These are phyloP conservation scores for Chaetorhynchus papuensis DNA, from an alignment of 2,113 vertebrate species.

Conservation along the genomic window DNA sequence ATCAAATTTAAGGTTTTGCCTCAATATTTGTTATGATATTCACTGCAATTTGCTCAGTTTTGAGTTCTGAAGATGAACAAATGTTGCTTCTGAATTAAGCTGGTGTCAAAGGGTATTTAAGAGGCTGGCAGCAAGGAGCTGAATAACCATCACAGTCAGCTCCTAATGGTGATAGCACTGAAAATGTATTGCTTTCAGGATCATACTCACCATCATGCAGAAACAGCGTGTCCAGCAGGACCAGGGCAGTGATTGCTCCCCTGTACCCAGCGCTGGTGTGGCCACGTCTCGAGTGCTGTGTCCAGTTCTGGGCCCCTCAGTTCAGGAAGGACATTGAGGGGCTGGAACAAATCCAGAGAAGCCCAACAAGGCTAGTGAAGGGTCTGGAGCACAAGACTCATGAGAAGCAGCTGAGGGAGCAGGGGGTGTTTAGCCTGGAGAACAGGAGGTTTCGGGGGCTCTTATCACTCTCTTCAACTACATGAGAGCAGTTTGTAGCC, in stretches of 20 bases:
- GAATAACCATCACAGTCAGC: background rate
- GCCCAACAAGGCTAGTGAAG: background rate
- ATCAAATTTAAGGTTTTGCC: background rate
- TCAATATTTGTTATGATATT: background rate
- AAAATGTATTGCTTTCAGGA: background rate
- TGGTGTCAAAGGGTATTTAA: background rate
- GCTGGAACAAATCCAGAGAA: background rate
- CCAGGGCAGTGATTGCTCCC: background rate
- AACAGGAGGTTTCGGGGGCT: background rate
- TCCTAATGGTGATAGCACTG: background rate
- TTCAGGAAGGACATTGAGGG: background rate
- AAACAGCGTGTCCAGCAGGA: background rate
- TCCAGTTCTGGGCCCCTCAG: background rate
- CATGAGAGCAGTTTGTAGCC: background rate
- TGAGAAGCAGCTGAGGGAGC: background rate
- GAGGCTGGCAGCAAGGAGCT: background rate
- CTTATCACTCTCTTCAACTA: background rate
- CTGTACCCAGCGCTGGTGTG: background rate
- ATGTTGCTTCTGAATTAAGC: background rate
- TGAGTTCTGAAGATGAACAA: background rate
- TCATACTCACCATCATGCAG: background rate
- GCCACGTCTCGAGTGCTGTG: background rate
- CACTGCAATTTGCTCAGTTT: background rate
- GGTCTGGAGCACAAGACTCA: background rate
- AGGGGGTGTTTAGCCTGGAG: background rate